Evolutionary conservation across 2,797 vertebrate species (phyloP).

Genomic region (Halcyon smyrnensis): DNA sequence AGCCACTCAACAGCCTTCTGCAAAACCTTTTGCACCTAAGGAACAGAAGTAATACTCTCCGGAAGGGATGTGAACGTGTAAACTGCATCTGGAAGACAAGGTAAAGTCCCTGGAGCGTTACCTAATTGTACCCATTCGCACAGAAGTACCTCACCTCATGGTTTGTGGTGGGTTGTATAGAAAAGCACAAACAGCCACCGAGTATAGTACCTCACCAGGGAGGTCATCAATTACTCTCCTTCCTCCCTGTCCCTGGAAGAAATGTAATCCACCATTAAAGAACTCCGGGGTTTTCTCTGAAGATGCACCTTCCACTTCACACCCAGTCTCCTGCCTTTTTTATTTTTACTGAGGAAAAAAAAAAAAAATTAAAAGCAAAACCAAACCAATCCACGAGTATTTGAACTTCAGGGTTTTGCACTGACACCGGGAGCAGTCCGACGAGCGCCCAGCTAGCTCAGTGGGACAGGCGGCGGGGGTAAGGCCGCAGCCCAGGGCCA

Average conservation of each 20-base stretch:
- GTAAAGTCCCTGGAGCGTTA: background rate
- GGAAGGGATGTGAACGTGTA: background rate
- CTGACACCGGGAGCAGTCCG: fast-evolving
- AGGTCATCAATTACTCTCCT: background rate
- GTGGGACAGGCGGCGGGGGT: background rate
- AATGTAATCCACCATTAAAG: background rate
- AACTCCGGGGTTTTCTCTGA: background rate
- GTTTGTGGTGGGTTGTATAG: fast-evolving
- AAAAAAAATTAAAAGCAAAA: background rate
- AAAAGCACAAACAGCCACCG: background rate
- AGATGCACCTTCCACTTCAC: background rate
- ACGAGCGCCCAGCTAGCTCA: background rate
- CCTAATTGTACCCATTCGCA: background rate
- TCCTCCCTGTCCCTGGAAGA: background rate
- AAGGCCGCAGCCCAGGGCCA: background rate
- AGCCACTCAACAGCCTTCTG: background rate
- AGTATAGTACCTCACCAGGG: background rate
- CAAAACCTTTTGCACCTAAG: background rate
- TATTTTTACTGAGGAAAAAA: background rate
- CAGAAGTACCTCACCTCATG: fast-evolving
- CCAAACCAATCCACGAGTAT: too few species aligned
- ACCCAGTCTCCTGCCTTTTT: background rate
- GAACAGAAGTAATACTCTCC: background rate
- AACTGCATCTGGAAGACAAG: background rate
- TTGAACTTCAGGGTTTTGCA: background rate